Evolutionary conservation across 2,797 vertebrate species (phyloP), one percentile per base, ranked within the genome.

Genomic region (Anabas testudineus): DNA sequence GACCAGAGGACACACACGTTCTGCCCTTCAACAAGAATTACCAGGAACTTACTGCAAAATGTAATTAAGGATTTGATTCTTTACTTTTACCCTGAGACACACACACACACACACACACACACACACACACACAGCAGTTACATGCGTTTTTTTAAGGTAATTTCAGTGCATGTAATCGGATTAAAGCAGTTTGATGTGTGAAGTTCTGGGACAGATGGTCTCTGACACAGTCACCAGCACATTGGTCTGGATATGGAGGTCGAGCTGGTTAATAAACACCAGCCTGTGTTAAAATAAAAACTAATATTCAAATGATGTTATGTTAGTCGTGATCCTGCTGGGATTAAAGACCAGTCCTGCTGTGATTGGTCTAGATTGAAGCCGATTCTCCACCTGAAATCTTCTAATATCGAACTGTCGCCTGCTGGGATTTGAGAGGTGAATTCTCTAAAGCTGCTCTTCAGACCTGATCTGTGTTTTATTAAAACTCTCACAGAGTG

Each of bases 1-100:
- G 28, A 45, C 28, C 28, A 15, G 22, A 53, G 61, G 49, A 54
- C 42, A 47, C 28, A 24, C 49, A 57, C 32, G 24, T 10, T 46
- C 41, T 42, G 43, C 13, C 67, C 61, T 74, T 62, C 61, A 60
- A 43, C 47, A 5, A 54, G 30, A 63, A 21, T 15, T 10, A 58
- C 53, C 62, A 68, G 41, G 34, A 68, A 48, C 71, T 65, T 75
- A 75, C 64, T 63, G 34, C 57, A 77, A 67, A 68, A 74, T 70
- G 30, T 66, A 66, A 76, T 81, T 76, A 76, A 61, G 69, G 65
- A 76, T 76, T 81, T 69, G 34, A 66, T 73, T 74, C 48, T 74
- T 51, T 71, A 64, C 63, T 74, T 78, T 71, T 34, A 37, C 62
- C 56, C 47, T 28, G 30, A 62, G 21, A 51, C 2, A 22, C 55